phyloP scores from a whole-genome alignment of 2,888 invertebrate genomes.

The Agrotis puta region DNA sequence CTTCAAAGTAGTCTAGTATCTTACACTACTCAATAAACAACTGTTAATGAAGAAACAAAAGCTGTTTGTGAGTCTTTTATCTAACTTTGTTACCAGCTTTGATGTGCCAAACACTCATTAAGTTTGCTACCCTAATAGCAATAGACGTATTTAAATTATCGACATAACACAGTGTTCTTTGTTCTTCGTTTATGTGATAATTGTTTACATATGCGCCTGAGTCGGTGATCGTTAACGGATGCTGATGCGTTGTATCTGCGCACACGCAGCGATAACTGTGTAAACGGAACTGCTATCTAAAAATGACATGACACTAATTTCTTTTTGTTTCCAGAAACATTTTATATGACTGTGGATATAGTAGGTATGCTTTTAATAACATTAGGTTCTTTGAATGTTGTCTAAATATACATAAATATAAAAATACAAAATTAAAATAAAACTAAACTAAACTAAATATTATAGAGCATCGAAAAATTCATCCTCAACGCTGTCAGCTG shows the following conservation, averaged over 20 bases:
- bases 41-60: slow-evolving; percentile 11
- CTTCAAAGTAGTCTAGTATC: background rate
- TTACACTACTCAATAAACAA: background rate
- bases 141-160: slow-evolving; percentile 64
- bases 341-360: too few relatives aligned
- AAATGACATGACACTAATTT: slow-evolving; percentile 22
- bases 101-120: slow-evolving; percentile 21
- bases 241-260: slow-evolving; percentile 65
- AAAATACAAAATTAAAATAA: too few relatives aligned
- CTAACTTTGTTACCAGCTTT: slow-evolving; percentile 15
- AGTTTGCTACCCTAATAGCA: slow-evolving; percentile 36
- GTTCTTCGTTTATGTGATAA: slow-evolving; percentile 83
- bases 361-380: too few relatives aligned
- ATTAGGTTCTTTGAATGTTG: too few relatives aligned
- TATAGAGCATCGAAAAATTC: too few relatives aligned
- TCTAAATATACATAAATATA: too few relatives aligned
- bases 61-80: slow-evolving; percentile 12
- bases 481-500: too few relatives aligned
- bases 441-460: too few relatives aligned
- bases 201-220: slow-evolving; percentile 79
- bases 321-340: too few relatives aligned
- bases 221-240: slow-evolving; percentile 76
- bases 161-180: slow-evolving; percentile 74
- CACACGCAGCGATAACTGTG: slow-evolving; percentile 51
- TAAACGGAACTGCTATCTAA: slow-evolving; percentile 62